These are phyloP conservation scores for Nymphicus hollandicus DNA, from an alignment of 2,113 vertebrate species.

Conservation along the genomic window DNA sequence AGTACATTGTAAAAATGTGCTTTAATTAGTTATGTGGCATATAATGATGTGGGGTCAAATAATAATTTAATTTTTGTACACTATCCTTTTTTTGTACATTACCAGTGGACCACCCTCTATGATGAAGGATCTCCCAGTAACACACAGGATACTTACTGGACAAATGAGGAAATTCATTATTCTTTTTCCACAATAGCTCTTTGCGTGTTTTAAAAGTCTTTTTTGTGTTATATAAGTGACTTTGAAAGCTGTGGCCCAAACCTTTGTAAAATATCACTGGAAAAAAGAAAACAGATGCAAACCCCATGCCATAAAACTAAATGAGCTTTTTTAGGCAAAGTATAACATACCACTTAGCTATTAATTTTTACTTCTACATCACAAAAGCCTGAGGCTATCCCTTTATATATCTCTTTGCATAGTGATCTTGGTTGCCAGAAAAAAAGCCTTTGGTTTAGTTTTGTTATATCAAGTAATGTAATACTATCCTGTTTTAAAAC, in stretches of 20 bases:
- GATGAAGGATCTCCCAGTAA: slow-evolving; percentile 75
- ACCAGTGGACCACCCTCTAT: slow-evolving; percentile 81
- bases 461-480: not conserved
- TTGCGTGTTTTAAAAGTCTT: slow-evolving; percentile 46
- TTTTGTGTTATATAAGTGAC: slow-evolving; percentile 41
- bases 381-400: slow-evolving; percentile 38
- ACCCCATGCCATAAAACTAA: slow-evolving; percentile 57
- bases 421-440: not conserved
- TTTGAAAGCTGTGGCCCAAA: slow-evolving; percentile 64
- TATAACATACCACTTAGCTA: slow-evolving; percentile 44
- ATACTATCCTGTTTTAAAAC: not conserved
- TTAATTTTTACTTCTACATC: slow-evolving; percentile 65
- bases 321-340: slow-evolving; percentile 62
- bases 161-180: slow-evolving; percentile 72
- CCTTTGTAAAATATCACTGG: slow-evolving; percentile 64
- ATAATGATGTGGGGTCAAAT: slow-evolving; percentile 83
- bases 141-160: slow-evolving; percentile 58
- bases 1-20: slow-evolving; percentile 77
- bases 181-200: slow-evolving; percentile 64
- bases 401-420: slow-evolving; percentile 34
- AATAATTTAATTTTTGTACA: slow-evolving; percentile 90
- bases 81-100: slow-evolving; percentile 76
- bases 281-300: slow-evolving; percentile 67
- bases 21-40: slow-evolving; percentile 85
- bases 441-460: slow-evolving; percentile 27